phyloP scores from a whole-genome alignment of 1,140 invertebrate genomes.

The Tetramorium simillimum region DNA sequence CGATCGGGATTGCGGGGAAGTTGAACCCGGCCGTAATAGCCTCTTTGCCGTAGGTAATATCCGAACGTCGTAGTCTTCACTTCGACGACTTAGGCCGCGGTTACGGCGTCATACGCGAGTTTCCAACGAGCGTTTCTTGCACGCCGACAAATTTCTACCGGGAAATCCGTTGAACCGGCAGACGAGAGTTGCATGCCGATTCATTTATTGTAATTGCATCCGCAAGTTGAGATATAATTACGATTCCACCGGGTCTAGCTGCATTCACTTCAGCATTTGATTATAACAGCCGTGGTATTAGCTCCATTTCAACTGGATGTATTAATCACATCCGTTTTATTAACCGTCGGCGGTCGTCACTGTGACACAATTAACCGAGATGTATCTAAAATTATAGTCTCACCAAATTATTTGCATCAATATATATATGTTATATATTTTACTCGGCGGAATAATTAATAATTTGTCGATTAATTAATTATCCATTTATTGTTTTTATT shows the following conservation, averaged over 20 bases:
- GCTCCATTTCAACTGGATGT: not conserved
- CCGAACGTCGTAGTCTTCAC: constrained; percentile 39
- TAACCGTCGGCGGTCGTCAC: not conserved
- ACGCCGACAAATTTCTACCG: constrained; percentile 32
- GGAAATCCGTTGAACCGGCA: not conserved
- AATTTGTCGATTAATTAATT: not conserved
- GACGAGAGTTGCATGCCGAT: not conserved
- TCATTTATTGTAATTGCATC: constrained; percentile 35
- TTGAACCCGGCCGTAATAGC: constrained; percentile 36
- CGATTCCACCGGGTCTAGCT: not conserved
- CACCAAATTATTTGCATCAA: not conserved
- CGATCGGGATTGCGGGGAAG: constrained; percentile 47
- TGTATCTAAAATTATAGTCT: not conserved
- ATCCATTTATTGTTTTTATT: not conserved
- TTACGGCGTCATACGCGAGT: constrained; percentile 9
- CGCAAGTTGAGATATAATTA: constrained; percentile 28
- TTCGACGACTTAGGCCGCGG: constrained; percentile 24
- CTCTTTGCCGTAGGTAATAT: constrained; percentile 36
- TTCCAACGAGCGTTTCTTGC: constrained; percentile 30
- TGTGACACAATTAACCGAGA: not conserved
- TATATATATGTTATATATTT: not conserved
- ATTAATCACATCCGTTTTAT: constrained; percentile 13
- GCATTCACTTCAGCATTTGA: constrained; percentile 15
- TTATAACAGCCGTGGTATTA: constrained; percentile 21
- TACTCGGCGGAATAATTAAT: not conserved